Evolutionary conservation across 2,888 invertebrate species (phyloP), one percentile per base, ranked within the genome.

Genomic region (Anorthoa munda): DNA sequence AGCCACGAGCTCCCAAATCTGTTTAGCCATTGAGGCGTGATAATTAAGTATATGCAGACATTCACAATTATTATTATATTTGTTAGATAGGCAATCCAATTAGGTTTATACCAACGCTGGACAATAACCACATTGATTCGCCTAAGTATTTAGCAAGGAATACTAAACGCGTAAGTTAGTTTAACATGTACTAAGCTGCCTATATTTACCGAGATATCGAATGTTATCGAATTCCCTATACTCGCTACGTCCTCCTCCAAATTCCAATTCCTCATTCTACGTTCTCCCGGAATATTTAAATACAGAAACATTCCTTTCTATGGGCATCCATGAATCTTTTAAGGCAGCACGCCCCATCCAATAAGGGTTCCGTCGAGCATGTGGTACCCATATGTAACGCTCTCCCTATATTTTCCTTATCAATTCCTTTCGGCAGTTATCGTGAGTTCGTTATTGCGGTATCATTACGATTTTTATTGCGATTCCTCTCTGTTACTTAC

Each of bases 381-480:
- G 78, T 79, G 86, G 80, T 82, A 79, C 84, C 77, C 72, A 84
- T 84, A 85, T 84, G 87, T 86, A 87, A 77, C 86, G 82, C 65
- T 77, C 64, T 77, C 72, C 80, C 79, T 85, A 86, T 84, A 85
- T 88, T 89, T 87, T 87, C 86, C 87, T 88, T 88, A 88, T 88
- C 89, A 86, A 87, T 88, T 88, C 81, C 85, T 81, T 80, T 83
- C 78, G 73, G 75, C 83, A 85, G 86, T 84, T 88, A 84, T 85
- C 84, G 82, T 75, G 82, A 87, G 87, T 85, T 88, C 86, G 86
- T 88, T 88, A 88, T 82, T 85, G 84, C 84, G 82, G 81, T 86
- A 82, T 84, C 86, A 86, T 87, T 84, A 85, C 86, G 85, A 87
- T 80, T 87, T 87, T 87, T 86, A 87, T 87, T 86, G 81, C 82